These are phyloP conservation scores for Centruroides vittatus DNA, from an alignment of 1,140 invertebrate species.

Conservation along the genomic window DNA sequence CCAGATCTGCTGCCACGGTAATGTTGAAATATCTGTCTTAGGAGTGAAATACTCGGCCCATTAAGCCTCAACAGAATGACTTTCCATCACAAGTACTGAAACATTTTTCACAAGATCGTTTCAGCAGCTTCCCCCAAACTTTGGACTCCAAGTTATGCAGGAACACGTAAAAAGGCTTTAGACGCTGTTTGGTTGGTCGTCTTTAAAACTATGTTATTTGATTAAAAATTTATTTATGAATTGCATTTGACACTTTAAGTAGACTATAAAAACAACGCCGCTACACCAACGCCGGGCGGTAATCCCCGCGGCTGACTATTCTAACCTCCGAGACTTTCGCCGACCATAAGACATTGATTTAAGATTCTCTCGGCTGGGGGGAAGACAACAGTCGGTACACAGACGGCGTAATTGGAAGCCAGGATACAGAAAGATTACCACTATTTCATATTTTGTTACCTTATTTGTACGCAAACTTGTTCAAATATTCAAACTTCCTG, in stretches of 20 bases:
- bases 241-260: conserved; percentile 17
- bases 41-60: conserved; percentile 15
- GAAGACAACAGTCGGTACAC: too few species aligned
- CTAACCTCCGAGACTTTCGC: too few species aligned
- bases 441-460: too few species aligned
- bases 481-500: too few species aligned
- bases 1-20: background rate
- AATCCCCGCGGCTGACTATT: too few species aligned
- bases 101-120: conserved; percentile 15
- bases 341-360: too few species aligned
- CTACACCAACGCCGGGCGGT: too few species aligned
- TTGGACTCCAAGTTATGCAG: conserved; percentile 12
- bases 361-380: too few species aligned
- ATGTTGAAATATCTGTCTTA: conserved; percentile 16
- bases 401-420: too few species aligned
- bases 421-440: too few species aligned
- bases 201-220: conserved; percentile 18
- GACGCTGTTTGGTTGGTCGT: conserved; percentile 14
- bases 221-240: conserved; percentile 18
- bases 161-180: conserved; percentile 17
- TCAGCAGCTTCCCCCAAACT: background rate
- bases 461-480: too few species aligned
- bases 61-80: conserved; percentile 16
- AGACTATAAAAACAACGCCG: conserved; percentile 14
- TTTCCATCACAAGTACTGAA: conserved; percentile 11